Evolutionary conservation across 2,113 vertebrate species (phyloP).

Genomic region (Alectura lathami): DNA sequence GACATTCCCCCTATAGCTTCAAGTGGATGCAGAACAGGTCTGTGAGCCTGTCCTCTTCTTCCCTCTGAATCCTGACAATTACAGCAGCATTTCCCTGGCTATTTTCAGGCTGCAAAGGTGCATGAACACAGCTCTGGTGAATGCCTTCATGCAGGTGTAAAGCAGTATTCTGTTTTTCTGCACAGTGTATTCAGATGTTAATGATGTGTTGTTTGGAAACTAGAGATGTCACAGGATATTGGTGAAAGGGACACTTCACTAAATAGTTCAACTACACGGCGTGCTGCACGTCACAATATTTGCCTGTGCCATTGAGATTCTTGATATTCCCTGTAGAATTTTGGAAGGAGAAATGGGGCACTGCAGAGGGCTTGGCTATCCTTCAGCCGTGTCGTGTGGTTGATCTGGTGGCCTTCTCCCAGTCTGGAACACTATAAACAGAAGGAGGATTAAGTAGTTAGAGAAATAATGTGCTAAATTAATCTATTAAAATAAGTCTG

Average conservation of each 20-base stretch:
- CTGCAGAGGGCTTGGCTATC: not conserved
- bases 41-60: not conserved
- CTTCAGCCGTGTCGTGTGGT: not conserved
- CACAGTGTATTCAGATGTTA: not conserved
- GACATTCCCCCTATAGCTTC: not conserved
- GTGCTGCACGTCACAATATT: not conserved
- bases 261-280: rapidly evolving
- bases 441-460: not conserved
- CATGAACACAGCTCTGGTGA: not conserved
- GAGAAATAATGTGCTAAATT: not conserved
- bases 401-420: not conserved
- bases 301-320: not conserved
- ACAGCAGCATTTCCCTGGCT: not conserved
- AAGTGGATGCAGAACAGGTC: not conserved
- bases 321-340: not conserved
- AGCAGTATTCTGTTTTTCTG: not conserved
- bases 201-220: not conserved
- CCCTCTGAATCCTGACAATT: not conserved
- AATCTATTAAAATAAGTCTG: not conserved
- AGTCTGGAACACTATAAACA: not conserved
- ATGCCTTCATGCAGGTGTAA: not conserved
- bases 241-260: not conserved
- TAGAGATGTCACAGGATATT: not conserved
- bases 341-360: not conserved
- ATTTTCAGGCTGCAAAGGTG: not conserved